Evolutionary conservation across 2,797 vertebrate genomes (phyloP).

Genomic region (Halcyon badia): DNA sequence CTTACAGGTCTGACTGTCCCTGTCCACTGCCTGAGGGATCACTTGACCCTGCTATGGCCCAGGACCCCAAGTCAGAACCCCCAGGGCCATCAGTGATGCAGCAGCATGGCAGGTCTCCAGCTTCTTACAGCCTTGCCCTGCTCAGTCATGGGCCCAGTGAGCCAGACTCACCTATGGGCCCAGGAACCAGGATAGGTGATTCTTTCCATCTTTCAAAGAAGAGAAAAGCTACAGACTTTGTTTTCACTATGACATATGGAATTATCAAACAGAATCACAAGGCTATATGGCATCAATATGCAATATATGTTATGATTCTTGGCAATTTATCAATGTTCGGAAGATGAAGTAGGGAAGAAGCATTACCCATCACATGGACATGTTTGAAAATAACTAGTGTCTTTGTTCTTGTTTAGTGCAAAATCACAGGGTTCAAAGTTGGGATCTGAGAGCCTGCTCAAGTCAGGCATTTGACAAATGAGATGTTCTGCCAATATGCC

Average conservation of each 20-base stretch:
- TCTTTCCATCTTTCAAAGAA: slow-evolving; percentile 1
- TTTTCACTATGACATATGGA: background rate
- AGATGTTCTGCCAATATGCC: background rate
- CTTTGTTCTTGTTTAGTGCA: background rate
- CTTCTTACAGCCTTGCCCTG: background rate
- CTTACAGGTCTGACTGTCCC: background rate
- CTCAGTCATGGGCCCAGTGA: background rate
- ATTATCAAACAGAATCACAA: background rate
- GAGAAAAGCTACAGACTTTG: background rate
- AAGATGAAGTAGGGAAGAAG: background rate
- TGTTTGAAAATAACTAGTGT: background rate
- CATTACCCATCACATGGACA: background rate
- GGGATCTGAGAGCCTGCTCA: background rate
- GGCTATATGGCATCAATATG: background rate
- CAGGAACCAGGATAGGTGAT: background rate
- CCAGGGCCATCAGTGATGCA: accelerated
- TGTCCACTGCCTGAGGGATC: accelerated
- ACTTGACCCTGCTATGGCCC: accelerated
- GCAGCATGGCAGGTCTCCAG: background rate
- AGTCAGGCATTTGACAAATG: background rate
- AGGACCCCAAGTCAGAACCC: background rate
- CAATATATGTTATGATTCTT: background rate
- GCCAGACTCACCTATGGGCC: background rate
- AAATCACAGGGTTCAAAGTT: background rate
- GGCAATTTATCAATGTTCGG: background rate